Conservation (phyloP, 2,888 invertebrate genomes). For the Synergus umbraculus region DNA sequence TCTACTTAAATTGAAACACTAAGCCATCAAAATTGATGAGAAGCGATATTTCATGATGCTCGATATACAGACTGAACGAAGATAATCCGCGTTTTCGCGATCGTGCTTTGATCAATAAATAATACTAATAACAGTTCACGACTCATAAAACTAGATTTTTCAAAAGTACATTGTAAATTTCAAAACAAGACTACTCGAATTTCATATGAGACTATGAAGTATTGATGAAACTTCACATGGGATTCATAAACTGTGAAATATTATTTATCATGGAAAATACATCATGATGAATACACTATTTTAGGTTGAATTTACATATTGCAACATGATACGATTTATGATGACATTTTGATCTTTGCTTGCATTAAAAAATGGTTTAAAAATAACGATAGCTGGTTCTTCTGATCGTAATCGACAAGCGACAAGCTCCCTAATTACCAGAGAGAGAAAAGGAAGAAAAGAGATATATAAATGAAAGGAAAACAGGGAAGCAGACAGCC, state of each 20-base stretch:
- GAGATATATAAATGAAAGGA: conserved; percentile 5
- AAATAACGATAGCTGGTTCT: neutral
- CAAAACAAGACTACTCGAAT: conserved; percentile 8
- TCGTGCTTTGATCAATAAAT: conserved; percentile 36
- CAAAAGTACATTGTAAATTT: conserved; percentile 34
- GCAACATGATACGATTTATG: neutral
- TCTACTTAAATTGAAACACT: conserved; percentile 9
- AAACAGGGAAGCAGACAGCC: neutral
- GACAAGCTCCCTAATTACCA: neutral
- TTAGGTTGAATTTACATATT: neutral
- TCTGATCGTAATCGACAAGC: neutral
- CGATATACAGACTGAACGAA: neutral
- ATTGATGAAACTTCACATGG: neutral
- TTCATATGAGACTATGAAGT: neutral
- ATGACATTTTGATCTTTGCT: neutral
- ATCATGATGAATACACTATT: neutral
- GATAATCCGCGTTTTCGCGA: conserved; percentile 47
- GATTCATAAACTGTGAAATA: conserved; percentile 12
- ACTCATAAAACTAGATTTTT: conserved; percentile 54
- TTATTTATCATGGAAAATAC: neutral
- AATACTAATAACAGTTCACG: conserved; percentile 50
- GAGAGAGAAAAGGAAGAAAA: neutral
- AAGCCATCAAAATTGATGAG: conserved; percentile 24
- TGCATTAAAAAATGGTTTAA: neutral
- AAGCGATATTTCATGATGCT: conserved; percentile 16